phyloP scores from a whole-genome alignment of 2,797 vertebrate species.

The Rhodeus uyekii region DNA sequence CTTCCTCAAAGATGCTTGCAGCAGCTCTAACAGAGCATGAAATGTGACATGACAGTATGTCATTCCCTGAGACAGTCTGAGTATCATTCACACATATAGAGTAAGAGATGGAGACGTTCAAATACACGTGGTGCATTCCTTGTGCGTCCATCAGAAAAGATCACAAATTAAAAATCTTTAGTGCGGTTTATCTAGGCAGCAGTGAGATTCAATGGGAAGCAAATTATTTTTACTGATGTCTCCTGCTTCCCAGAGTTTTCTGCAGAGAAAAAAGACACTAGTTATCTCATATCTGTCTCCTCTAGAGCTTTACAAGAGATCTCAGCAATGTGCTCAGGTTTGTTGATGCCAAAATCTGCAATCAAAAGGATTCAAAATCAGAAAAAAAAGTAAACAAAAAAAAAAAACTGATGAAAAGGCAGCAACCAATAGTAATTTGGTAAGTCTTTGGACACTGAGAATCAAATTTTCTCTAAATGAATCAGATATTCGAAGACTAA shows the following conservation, averaged over 20 bases:
- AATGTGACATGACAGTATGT: constrained; percentile 48
- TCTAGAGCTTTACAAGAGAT: not conserved
- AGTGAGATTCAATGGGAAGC: not conserved
- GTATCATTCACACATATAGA: constrained; percentile 28
- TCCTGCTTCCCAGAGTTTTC: not conserved
- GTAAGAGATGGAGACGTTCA: not conserved
- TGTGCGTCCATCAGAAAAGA: not conserved
- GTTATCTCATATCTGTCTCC: not conserved
- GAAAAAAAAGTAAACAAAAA: too few relatives aligned
- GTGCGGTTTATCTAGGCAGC: not conserved
- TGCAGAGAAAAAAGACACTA: not conserved
- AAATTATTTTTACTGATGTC: not conserved
- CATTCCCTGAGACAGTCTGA: constrained; percentile 38
- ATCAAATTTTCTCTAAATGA: too few relatives aligned
- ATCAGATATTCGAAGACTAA: not conserved
- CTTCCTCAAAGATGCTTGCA: constrained; percentile 25
- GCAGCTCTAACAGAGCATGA: constrained; percentile 32
- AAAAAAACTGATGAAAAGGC: too few relatives aligned
- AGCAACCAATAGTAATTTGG: too few relatives aligned
- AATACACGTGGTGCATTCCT: not conserved
- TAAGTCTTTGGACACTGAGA: too few relatives aligned
- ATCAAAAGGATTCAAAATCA: not conserved
- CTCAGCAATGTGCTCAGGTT: not conserved
- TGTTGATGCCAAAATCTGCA: not conserved
- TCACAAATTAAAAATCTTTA: not conserved